Evolutionary conservation across 64 coral and sea anemone genomes (phyloP), one percentile per base, ranked within the genome.

Genomic region (Stylophora pistillata): DNA sequence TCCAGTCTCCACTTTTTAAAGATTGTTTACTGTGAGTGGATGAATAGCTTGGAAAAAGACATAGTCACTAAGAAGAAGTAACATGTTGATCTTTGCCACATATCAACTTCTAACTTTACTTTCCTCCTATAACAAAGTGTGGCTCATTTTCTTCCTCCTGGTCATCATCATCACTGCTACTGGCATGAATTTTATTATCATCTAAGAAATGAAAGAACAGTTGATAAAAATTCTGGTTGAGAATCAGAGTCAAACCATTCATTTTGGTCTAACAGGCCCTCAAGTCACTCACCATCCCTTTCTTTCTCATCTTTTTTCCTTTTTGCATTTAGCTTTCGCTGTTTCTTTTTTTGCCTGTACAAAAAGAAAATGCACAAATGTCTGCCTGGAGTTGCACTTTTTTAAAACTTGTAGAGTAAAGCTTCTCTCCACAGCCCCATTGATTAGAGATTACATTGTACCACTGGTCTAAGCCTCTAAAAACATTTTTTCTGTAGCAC

Each of bases 271-370:
- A 25, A 61, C 20, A 18, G 4, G 21, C 52, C 21, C 12, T n/a
- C 2, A 30, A 30, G 25, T 37, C 69, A 90, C 61, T 18, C 30
- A 69, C 88, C 81, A 75, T 71, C 83, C 25, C 15, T 70, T 20
- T 71, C 25, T 28, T 76, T 75, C 73, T 32, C 57, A 18, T 86
- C 57, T 79, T 97, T 97, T 18, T 47, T 93, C 84, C 86, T 93
- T 25, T 93, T 92, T 29, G 78, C 91, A 69, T 85, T 75, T 30
- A 78, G 26, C 60, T 97, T 93, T 47, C 87, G 93, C 88, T 97
- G 95, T 77, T 97, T 97, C 53, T 93, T 97, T 58, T 87, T 93
- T 83, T 93, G 95, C 30, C 95, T 97, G 17, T 47, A 60, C 34
- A 57, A 78, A 72, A 55, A 86, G 1, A 54, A 47, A 47, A 47